phyloP scores from a whole-genome alignment of 2,888 invertebrate species.

The Drosophila diplacantha region DNA sequence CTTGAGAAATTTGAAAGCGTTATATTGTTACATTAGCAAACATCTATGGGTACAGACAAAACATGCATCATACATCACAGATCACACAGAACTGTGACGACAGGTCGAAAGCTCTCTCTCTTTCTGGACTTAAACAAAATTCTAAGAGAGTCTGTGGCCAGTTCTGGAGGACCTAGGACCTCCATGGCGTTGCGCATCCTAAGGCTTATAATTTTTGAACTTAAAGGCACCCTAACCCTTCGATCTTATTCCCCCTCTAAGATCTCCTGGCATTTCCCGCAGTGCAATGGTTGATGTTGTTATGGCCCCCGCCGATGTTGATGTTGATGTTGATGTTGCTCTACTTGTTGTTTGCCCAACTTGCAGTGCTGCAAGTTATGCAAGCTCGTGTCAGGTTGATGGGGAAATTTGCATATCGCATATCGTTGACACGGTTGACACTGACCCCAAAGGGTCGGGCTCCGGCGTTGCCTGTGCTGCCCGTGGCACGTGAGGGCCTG shows the following conservation, averaged over 20 bases:
- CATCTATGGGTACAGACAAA: too few species aligned
- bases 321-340: conserved; percentile 18
- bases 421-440: conserved; percentile 57
- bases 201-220: too few species aligned
- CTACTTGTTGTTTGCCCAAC: conserved; percentile 34
- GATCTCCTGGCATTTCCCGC: background rate
- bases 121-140: too few species aligned
- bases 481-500: background rate
- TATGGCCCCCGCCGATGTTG: conserved; percentile 1
- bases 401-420: conserved; percentile 59
- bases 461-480: background rate
- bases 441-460: conserved; percentile 46
- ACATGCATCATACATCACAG: too few species aligned
- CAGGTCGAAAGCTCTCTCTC: too few species aligned
- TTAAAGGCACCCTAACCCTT: background rate
- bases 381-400: conserved; percentile 56
- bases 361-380: conserved; percentile 53
- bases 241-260: too few species aligned
- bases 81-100: too few species aligned
- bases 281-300: conserved; percentile 8
- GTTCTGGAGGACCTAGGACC: too few species aligned
- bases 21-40: too few species aligned
- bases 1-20: too few species aligned
- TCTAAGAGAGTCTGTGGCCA: too few species aligned
- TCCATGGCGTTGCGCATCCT: too few species aligned